Base-by-base conservation (phyloP, 2,888 invertebrate genomes). In the Dryomyza anilis region DNA sequence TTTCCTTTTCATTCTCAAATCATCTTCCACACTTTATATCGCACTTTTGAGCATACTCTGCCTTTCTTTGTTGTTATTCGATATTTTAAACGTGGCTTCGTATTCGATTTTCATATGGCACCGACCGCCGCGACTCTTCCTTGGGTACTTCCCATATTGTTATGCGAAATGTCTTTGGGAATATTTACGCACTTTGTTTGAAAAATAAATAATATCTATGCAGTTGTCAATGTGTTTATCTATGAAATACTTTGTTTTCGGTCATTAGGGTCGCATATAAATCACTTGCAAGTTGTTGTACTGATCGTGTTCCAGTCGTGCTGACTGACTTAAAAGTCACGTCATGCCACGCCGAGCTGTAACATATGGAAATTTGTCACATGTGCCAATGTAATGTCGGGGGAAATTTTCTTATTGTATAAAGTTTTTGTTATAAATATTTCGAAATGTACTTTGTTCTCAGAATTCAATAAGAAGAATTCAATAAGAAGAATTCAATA, bases 241-340 rank as follows among this genome's bases (percentile, higher is more conserved):
- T 25, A 29, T 43, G 25, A 45, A 61, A 29, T 43, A 53, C 29
- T 46, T n/a, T 46, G 56, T 55, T 63, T 39, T 55, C 63, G 55
- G 19, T 66, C 57, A 63, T 63, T 61, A 52, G 56, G 29, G 45
- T 60, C 7, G n/a, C 23, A 60, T 36, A 66, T 60, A 63, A 60
- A 59, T 66, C 59, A 58, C 12, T 33, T 33, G 39, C 39, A 12
- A n/a, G n/a, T 14, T 39, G 39, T 39, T 6, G 33, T 8, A 33
- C n/a, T n/a, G 7, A 39, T 7, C 12, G 8, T 33, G 33, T 33
- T 7, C 33, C 7, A 7, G 7, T 33, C 33, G 12, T 8, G 33
- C 7, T 33, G 7, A 8, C 33, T 33, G 33, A 33, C 33, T 33
- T 7, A 33, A 33, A 7, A n/a, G n/a, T n/a, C n/a, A n/a, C n/a